phyloP scores from a whole-genome alignment of 2,797 vertebrate genomes.

The Oceanodroma leucorhoa region DNA sequence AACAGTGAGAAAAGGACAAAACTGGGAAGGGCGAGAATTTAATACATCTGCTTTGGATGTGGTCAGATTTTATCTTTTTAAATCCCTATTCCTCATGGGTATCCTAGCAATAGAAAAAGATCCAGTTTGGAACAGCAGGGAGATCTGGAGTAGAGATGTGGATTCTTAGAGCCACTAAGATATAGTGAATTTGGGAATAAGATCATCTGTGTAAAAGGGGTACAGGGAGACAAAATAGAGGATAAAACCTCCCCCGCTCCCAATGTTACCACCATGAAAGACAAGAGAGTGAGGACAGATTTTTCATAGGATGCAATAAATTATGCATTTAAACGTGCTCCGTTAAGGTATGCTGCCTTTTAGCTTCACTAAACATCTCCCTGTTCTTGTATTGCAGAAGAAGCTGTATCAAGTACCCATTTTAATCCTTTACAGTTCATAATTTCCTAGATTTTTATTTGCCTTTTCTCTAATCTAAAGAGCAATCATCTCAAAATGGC shows the following conservation, averaged over 20 bases:
- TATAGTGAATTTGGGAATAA: background rate
- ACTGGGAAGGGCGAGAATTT: background rate
- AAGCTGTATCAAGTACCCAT: background rate
- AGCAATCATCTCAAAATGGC: constrained; percentile 2
- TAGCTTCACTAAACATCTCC: background rate
- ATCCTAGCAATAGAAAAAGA: background rate
- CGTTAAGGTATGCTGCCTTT: background rate
- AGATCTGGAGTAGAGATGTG: background rate
- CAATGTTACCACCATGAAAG: background rate
- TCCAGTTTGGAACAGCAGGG: background rate
- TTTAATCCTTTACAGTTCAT: constrained; percentile 11
- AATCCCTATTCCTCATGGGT: background rate
- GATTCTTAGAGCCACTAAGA: background rate
- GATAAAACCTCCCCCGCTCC: background rate
- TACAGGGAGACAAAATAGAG: background rate
- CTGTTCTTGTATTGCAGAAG: background rate
- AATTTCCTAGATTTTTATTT: constrained; percentile 21
- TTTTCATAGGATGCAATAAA: background rate
- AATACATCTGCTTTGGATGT: background rate
- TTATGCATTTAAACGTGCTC: background rate
- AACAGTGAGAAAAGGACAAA: background rate
- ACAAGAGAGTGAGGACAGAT: background rate
- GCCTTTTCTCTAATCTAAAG: constrained; percentile 5
- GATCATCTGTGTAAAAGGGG: background rate
- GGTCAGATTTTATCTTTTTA: background rate